Percentiles rank a stretch among this genome's conserved stretches.
phyloP scores from a whole-genome alignment of 2,113 vertebrate genomes.

The Austrofundulus limnaeus region DNA sequence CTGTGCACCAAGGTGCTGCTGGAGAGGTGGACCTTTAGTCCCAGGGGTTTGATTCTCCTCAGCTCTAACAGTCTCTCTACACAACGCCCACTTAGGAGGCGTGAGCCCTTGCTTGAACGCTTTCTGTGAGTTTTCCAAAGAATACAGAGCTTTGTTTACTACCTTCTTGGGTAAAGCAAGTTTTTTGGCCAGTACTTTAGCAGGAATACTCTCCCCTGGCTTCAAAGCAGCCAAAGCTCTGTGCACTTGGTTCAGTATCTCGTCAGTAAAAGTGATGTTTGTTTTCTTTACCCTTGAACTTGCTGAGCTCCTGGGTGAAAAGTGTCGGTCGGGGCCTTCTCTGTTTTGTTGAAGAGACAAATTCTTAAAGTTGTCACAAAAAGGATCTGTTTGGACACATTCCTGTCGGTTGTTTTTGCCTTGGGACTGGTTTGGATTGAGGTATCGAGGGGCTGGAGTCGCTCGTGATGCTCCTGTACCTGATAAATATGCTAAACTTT shows the following conservation, averaged over 20 bases:
- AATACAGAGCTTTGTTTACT: conserved; percentile 84
- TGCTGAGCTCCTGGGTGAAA: conserved; percentile 16
- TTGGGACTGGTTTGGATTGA: conserved; percentile 44
- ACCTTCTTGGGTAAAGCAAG: conserved; percentile 80
- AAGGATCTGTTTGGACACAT: conserved; percentile 18
- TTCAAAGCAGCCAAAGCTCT: conserved; percentile 70
- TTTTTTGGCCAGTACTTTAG: conserved; percentile 70
- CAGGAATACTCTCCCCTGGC: conserved; percentile 67
- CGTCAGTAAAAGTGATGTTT: conserved; percentile 50
- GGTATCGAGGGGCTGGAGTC: conserved; percentile 10
- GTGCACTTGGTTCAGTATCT: conserved; percentile 64
- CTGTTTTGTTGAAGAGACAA: conserved; percentile 53
- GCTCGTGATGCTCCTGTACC: conserved; percentile 21
- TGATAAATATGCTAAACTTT: conserved; percentile 9
- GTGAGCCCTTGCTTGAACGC: conserved; percentile 58
- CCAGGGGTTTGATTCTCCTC: neutral
- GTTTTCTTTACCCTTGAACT: neutral
- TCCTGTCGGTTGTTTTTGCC: conserved; percentile 39
- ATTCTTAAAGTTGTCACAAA: conserved; percentile 57
- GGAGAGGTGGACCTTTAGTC: neutral
- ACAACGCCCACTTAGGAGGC: conserved; percentile 83
- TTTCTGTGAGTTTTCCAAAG: conserved; percentile 69
- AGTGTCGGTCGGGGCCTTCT: conserved; percentile 32
- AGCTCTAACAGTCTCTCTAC: conserved; percentile 16
- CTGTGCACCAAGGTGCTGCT: conserved; percentile 4